A percentile compares a stretch with the other conserved stretches of the same genome.
phyloP scores from a whole-genome alignment of 2,888 invertebrate genomes.

The Junonia oenone region DNA sequence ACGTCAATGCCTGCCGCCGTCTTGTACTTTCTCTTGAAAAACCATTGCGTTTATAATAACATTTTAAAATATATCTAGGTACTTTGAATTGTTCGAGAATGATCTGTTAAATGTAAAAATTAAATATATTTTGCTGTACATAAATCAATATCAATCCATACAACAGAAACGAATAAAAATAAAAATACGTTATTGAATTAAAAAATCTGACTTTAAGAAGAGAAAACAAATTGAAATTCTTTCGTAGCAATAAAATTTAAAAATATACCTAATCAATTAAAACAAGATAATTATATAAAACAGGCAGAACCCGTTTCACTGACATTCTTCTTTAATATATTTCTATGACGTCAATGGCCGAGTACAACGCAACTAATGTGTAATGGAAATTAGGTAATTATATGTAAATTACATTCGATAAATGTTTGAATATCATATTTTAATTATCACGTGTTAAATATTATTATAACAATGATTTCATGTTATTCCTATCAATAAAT shows the following conservation, averaged over 20 bases:
- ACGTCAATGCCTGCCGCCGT: slow-evolving; percentile 59
- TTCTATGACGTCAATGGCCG: slow-evolving; percentile 24
- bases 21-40: slow-evolving; percentile 56
- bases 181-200: not conserved
- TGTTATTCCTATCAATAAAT: no score
- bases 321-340: slow-evolving; percentile 18
- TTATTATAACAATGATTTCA: not conserved
- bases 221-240: not conserved
- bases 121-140: no score
- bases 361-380: slow-evolving; percentile 6
- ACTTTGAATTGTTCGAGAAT: no score
- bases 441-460: not conserved
- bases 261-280: not conserved
- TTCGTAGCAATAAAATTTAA: not conserved
- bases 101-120: no score
- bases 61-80: not conserved
- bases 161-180: no score
- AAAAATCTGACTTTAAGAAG: not conserved
- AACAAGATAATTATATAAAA: slow-evolving; percentile 3
- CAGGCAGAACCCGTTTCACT: slow-evolving; percentile 13
- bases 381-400: slow-evolving; percentile 2
- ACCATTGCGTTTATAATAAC: not conserved
- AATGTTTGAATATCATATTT: not conserved
- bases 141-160: no score
- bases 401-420: slow-evolving; percentile 5